Base-by-base conservation (phyloP, 2,113 vertebrate genomes). In the Oplegnathus fasciatus region DNA sequence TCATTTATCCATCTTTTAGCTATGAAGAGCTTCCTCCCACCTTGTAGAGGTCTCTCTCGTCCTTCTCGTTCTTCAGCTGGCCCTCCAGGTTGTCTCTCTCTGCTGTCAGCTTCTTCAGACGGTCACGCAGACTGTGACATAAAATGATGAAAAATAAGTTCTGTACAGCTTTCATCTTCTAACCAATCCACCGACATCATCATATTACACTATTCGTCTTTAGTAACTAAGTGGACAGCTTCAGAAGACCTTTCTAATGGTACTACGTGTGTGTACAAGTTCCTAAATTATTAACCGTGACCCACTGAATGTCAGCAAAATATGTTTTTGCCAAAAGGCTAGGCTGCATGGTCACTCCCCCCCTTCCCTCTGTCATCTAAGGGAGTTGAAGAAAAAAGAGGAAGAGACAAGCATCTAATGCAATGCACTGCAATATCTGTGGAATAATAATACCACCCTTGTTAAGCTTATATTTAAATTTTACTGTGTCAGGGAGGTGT, bases 31-130 rank as follows among this genome's bases (percentile, higher is more conserved):
- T 32, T 24, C 52, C 22, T 66, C 78, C 67, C 66, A 95, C 98
- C 97, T 99, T 99, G 87, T 98, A 99, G 62, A 98, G 96, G 75
- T 99, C 98, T 86, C 98, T 96, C 89, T 99, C 98, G 61, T 99
- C 98, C 93, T 96, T 97, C 92, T 98, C 98, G n/a, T 97, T 97
- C 95, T 98, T 99, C 82, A 99, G 90, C 37, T 97, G 97, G 86
- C 94, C 95, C 93, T 99, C 97, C 76, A 99, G 90, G 83, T 94
- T 94, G 82, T 99, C 97, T 88, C 95, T 96, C 91, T 99, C 98
- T 80, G 91, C 93, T 1, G 93, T 93, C 73, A 96, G 90, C 93
- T 98, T 99, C 93, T 97, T 98, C 87, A 98, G 91, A 75, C 96
- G 97, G 89, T 98, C 97, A 84, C 96, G 98, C 78, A 99, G 92